These are phyloP conservation scores for Arion vulgaris DNA, from an alignment of 1,140 invertebrate species.

Conservation along the genomic window DNA sequence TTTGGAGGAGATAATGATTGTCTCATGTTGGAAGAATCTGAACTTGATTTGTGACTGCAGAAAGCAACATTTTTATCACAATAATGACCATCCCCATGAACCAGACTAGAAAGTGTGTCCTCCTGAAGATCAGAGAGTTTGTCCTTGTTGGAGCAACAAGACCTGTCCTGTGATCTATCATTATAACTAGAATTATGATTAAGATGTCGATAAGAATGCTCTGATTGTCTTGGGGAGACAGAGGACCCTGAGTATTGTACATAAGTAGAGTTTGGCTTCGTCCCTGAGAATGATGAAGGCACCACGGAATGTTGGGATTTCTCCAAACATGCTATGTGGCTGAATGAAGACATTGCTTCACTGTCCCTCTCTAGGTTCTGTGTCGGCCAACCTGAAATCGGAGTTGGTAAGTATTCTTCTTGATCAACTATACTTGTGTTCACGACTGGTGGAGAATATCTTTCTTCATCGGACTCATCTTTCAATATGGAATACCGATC, in stretches of 20 bases:
- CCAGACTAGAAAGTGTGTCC: not conserved
- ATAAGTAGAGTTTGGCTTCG: not conserved
- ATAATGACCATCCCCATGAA: not conserved
- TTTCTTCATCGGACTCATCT: not conserved
- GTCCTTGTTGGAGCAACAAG: not conserved
- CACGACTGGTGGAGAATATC: not conserved
- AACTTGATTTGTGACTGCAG: not conserved
- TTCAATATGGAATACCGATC: not conserved
- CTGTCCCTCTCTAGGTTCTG: not conserved
- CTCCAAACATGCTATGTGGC: not conserved
- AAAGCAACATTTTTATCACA: not conserved
- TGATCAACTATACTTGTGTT: not conserved
- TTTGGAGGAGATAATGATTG: not conserved
- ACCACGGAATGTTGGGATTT: not conserved
- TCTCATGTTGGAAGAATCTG: not conserved
- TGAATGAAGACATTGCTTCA: not conserved
- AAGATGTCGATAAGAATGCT: not conserved
- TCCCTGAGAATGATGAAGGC: not conserved
- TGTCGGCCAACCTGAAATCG: not conserved
- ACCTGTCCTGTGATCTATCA: not conserved
- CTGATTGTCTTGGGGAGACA: not conserved
- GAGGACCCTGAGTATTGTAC: not conserved
- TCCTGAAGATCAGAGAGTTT: not conserved
- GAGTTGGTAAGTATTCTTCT: not conserved
- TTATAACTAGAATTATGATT: not conserved